Evolutionary conservation across 2,888 invertebrate genomes (phyloP).

Genomic region (Meandrusa payeni): DNA sequence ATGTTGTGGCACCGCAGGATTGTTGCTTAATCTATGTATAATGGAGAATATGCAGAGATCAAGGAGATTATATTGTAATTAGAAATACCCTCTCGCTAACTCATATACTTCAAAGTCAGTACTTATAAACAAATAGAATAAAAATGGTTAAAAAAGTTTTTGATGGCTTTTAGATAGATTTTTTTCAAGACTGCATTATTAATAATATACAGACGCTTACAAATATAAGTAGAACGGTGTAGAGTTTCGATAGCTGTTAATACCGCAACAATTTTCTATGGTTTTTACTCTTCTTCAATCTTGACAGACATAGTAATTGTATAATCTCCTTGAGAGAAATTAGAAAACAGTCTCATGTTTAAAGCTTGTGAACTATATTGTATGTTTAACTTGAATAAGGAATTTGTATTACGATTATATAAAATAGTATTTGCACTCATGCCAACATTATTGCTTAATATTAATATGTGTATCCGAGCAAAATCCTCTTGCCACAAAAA

Average conservation of each 20-base stretch:
- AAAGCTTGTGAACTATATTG: constrained; percentile 56
- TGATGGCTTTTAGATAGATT: constrained; percentile 13
- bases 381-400: constrained; percentile 51
- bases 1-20: constrained; percentile 38
- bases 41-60: constrained; percentile 52
- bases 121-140: constrained; percentile 27
- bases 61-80: constrained; percentile 50
- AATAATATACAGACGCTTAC: constrained; percentile 6
- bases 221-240: too few species aligned
- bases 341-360: constrained; percentile 44
- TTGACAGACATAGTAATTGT: constrained; percentile 25
- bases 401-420: constrained; percentile 67
- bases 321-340: constrained; percentile 39
- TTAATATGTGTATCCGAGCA: constrained; percentile 44
- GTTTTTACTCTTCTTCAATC: constrained; percentile 12
- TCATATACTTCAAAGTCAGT: constrained; percentile 23
- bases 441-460: constrained; percentile 55
- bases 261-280: constrained; percentile 5
- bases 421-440: constrained; percentile 68
- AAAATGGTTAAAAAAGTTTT: background rate
- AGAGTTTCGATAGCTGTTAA: too few species aligned
- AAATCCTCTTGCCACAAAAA: constrained; percentile 46
- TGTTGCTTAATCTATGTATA: constrained; percentile 65
- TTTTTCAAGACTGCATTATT: constrained; percentile 23
- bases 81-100: constrained; percentile 15